A percentile compares a stretch with the other conserved stretches of the same genome.
Conservation (phyloP, 2,888 invertebrate genomes). For the Formica aserva region DNA sequence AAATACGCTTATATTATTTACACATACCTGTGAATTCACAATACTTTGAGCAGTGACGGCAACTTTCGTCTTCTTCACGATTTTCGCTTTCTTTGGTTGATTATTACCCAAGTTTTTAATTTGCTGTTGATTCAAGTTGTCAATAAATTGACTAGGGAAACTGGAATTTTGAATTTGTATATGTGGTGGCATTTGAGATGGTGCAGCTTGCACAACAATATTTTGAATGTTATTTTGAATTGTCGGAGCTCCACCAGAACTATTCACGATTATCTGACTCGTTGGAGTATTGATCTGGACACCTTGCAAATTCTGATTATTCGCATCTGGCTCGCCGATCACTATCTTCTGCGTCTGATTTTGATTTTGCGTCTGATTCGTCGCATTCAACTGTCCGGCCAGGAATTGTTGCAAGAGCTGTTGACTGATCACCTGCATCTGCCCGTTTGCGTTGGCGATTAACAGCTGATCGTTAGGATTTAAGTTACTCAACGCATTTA, state of each 20-base stretch:
- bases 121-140: slow-evolving; percentile 85
- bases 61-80: slow-evolving; percentile 80
- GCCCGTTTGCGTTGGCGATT: slow-evolving; percentile 84
- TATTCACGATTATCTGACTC: slow-evolving; percentile 85
- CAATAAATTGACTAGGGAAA: slow-evolving; percentile 85
- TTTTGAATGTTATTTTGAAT: slow-evolving; percentile 85
- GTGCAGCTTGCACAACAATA: slow-evolving; percentile 84
- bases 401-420: slow-evolving; percentile 83
- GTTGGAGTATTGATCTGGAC: slow-evolving; percentile 85
- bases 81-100: slow-evolving; percentile 81
- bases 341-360: slow-evolving; percentile 85
- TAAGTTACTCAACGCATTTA: slow-evolving; percentile 83
- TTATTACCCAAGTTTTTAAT: slow-evolving; percentile 81
- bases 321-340: slow-evolving; percentile 83
- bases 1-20: background rate
- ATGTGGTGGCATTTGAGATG: slow-evolving; percentile 84
- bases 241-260: slow-evolving; percentile 84
- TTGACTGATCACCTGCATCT: slow-evolving; percentile 85
- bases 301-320: slow-evolving; percentile 83
- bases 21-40: slow-evolving; percentile 71
- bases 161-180: slow-evolving; percentile 85
- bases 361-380: slow-evolving; percentile 77
- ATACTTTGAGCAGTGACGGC: slow-evolving; percentile 77
- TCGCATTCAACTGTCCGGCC: slow-evolving; percentile 81
- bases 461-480: slow-evolving; percentile 84